Base-by-base conservation (phyloP, 2,888 invertebrate genomes). In the Temnothorax unifasciatus region DNA sequence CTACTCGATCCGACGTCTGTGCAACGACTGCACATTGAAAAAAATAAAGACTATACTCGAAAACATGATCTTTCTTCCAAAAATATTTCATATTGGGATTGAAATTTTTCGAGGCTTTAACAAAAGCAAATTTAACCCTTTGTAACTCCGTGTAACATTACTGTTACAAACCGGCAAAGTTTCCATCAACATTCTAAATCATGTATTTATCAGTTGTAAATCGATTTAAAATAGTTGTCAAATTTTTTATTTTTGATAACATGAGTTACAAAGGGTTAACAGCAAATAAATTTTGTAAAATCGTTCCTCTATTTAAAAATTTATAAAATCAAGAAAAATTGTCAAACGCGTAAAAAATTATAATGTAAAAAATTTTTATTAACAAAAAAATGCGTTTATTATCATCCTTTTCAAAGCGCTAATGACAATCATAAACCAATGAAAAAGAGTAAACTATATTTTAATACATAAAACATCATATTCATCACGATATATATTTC, bases 71-170 rank as follows among this genome's bases (percentile, higher is more conserved):
- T 29, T 3, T 18, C 18, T 21, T 8, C 1, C 2, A 13, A 9
- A 81, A 73, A 59, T 73, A 73, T 47, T 54, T 57, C 6, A 34
- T 59, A 25, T 57, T 15, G 5, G 1, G 21, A 81, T 44, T 34
- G 3, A 57, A 59, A 81, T 81, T 73, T 73, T 73, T 54, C 18
- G 3, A 47, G 15, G 11, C 18, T 47, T 21, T 3, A 29, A 29
- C 29, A 29, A 29, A 29, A 29, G 2, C 29, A 29, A 29, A 29
- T 29, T 29, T 29, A 44, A n/a, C n/a, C n/a, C n/a, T n/a, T n/a
- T n/a, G n/a, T n/a, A n/a, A n/a, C n/a, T n/a, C n/a, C n/a, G n/a
- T n/a, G n/a, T n/a, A n/a, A n/a, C n/a, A n/a, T n/a, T n/a, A n/a
- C n/a, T n/a, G n/a, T n/a, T n/a, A n/a, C n/a, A n/a, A n/a, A n/a